Evolutionary conservation across 2,113 vertebrate genomes (phyloP).

Genomic region (Coturnix japonica): DNA sequence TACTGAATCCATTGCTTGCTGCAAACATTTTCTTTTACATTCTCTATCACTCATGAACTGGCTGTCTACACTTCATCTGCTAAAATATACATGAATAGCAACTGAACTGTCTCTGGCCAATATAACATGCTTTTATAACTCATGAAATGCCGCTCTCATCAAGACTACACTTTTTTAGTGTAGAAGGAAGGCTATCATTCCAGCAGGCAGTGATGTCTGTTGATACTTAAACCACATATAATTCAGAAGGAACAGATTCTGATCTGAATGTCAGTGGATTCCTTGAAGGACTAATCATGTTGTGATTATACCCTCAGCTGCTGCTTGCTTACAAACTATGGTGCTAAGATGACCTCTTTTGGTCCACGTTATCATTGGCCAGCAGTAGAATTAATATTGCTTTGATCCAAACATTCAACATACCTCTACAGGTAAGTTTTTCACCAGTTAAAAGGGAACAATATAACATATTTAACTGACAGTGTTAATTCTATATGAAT

Average conservation of each 20-base stretch:
- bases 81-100: not conserved
- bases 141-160: not conserved
- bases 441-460: not conserved
- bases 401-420: not conserved
- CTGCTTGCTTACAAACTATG: not conserved
- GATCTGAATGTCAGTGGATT: not conserved
- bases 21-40: not conserved
- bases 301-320: not conserved
- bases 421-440: not conserved
- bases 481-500: not conserved
- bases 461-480: not conserved
- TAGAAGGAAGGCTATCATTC: not conserved
- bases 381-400: not conserved
- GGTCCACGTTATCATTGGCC: not conserved
- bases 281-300: not conserved
- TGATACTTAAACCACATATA: not conserved
- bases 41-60: not conserved
- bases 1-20: not conserved
- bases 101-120: not conserved
- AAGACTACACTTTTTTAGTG: not conserved
- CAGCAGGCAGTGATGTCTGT: not conserved
- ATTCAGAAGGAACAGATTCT: not conserved
- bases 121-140: not conserved
- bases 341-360: not conserved
- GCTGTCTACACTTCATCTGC: not conserved